Percentiles rank a stretch among this genome's conserved stretches.
Conservation (phyloP, 2,113 vertebrate species). For the Eudorcas thomsonii region DNA sequence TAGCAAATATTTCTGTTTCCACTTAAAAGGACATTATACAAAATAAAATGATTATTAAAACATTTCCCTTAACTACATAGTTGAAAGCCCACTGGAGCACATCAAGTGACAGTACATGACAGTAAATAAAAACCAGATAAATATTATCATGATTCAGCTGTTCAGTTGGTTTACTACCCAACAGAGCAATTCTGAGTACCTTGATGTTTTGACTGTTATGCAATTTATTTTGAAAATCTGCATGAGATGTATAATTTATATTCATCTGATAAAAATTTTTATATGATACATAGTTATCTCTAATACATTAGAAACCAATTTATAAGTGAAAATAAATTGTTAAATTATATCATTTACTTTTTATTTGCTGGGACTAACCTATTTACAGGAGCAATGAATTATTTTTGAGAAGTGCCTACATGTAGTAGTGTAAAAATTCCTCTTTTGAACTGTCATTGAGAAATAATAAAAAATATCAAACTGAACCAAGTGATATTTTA, state of each 20-base stretch:
- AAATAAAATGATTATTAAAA: background rate
- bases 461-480: background rate
- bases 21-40: background rate
- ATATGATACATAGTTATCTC: background rate
- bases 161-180: background rate
- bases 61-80: background rate
- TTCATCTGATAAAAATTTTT: background rate
- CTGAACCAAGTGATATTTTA: background rate
- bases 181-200: background rate
- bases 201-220: background rate
- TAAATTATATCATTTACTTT: background rate
- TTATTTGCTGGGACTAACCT: background rate
- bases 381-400: background rate
- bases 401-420: background rate
- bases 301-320: background rate
- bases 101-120: background rate
- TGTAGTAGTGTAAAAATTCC: background rate
- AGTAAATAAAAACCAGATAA: background rate
- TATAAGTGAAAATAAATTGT: background rate
- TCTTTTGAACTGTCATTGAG: background rate
- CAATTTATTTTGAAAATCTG: background rate
- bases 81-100: background rate
- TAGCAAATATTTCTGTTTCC: background rate
- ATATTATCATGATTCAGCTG: background rate
- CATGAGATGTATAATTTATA: background rate